phyloP scores from a whole-genome alignment of 2,797 vertebrate genomes.

The Yasuhikotakia modesta region DNA sequence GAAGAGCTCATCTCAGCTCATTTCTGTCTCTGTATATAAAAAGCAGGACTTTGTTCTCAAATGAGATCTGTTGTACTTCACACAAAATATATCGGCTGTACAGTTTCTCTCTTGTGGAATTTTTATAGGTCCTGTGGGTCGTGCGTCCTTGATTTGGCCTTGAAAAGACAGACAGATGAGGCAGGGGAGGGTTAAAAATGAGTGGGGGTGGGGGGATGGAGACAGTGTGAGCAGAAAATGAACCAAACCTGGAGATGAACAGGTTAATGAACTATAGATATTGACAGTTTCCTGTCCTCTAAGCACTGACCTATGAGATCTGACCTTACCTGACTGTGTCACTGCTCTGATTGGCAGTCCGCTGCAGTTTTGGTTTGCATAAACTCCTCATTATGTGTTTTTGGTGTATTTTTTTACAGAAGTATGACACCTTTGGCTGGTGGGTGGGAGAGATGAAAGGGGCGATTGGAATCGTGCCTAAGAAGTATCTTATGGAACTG shows the following conservation, averaged over 20 bases:
- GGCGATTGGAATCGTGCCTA: constrained; percentile 93
- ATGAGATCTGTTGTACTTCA: constrained; percentile 30
- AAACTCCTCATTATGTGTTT: background rate
- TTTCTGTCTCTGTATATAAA: constrained; percentile 19
- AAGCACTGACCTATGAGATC: constrained; percentile 31
- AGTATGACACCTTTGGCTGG: constrained; percentile 95
- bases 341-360: constrained; percentile 23
- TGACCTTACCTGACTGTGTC: constrained; percentile 38
- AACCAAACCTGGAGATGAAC: constrained; percentile 18
- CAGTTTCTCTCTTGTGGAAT: constrained; percentile 27
- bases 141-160: constrained; percentile 46
- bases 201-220: background rate
- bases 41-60: background rate
- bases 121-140: constrained; percentile 33
- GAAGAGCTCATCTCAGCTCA: constrained; percentile 27
- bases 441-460: constrained; percentile 98
- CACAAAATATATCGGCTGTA: constrained; percentile 20
- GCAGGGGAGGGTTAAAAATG: background rate
- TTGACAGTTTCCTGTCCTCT: constrained; percentile 29
- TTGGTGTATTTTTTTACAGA: constrained; percentile 77
- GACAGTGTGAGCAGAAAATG: constrained; percentile 19
- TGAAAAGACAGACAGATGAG: constrained; percentile 18
- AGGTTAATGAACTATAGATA: constrained; percentile 23
- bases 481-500: constrained; percentile 92
- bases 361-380: background rate